Evolutionary conservation across 2,888 invertebrate species (phyloP).

Genomic region (Calliphora vomitoria): DNA sequence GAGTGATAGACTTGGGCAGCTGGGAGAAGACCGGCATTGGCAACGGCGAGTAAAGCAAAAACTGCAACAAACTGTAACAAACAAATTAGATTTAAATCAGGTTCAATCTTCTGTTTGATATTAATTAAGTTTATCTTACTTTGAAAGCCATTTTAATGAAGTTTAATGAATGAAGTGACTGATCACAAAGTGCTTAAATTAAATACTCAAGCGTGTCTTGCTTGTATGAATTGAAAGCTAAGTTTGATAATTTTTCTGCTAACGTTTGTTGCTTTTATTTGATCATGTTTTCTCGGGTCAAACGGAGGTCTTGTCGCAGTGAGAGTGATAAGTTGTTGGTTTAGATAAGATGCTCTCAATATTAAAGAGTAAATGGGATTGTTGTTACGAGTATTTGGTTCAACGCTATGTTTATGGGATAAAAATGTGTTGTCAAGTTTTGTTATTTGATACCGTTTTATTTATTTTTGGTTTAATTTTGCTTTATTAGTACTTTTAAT

Average conservation of each 20-base stretch:
- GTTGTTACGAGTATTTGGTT: too few species aligned
- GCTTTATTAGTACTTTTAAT: too few species aligned
- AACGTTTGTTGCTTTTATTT: constrained; percentile 52
- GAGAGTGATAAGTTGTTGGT: neutral
- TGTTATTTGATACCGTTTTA: too few species aligned
- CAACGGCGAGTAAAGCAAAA: constrained; percentile 81
- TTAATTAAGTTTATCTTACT: constrained; percentile 77
- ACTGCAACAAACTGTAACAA: constrained; percentile 79
- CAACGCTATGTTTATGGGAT: too few species aligned
- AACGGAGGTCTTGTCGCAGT: neutral
- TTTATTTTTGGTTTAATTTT: too few species aligned
- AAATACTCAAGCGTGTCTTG: constrained; percentile 65
- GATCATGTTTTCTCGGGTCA: neutral
- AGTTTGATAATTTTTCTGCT: constrained; percentile 28
- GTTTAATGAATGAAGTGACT: constrained; percentile 52
- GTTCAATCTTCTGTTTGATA: constrained; percentile 71
- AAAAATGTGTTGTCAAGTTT: too few species aligned
- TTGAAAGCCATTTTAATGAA: constrained; percentile 82
- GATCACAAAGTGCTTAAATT: constrained; percentile 17
- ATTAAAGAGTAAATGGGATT: constrained; percentile 8
- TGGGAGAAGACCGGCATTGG: constrained; percentile 80
- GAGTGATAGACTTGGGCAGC: constrained; percentile 77
- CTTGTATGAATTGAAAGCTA: constrained; percentile 61
- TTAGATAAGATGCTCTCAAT: neutral
- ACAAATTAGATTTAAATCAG: constrained; percentile 39